Evolutionary conservation across 2,797 vertebrate species (phyloP), one percentile per base, ranked within the genome.

Genomic region (Crypturellus tataupa): DNA sequence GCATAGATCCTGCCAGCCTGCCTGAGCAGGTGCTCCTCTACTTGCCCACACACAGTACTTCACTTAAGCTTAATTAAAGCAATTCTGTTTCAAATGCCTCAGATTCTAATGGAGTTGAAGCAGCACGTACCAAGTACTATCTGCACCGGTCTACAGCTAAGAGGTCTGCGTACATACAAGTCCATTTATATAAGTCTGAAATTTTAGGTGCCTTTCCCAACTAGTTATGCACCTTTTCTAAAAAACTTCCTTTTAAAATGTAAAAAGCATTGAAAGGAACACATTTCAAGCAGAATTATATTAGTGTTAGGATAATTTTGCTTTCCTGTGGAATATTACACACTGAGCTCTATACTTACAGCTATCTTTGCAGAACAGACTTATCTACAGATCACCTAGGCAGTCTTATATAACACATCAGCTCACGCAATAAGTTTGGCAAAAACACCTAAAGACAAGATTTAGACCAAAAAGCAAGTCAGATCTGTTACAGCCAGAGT

Each of bases 371-470:
- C 21, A 68, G 58, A 88, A 46, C 29, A 71, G 42, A 44, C 35
- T 37, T 37, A 64, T n/a, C 33, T 8, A 76, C 63, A 39, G 44
- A 40, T 84, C 13, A 81, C 80, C 72, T 84, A 53, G 20, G 15
- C 90, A 42, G 62, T 88, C 62, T 96, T 93, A 90, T 42, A 62
- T 91, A 96, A 97, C 49, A 76, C 39, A 63, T 46, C 29, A 80
- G 46, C 33, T 63, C 89, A 23, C 58, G 49, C 58, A 92, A 62
- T 46, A 67, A 37, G 1, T 59, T 21, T 39, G 68, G 49, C 35
- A 94, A 94, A 90, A 76, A 56, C 3, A 80, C 3, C 6, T 16
- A 47, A 90, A 80, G 60, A 56, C n/a, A 39, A 18, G 16, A 55
- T 81, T 73, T 87, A 72, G 67, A 81, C 84, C 55, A 89, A 90